Percentiles rank a stretch among this genome's conserved stretches.
Evolutionary conservation across 2,888 invertebrate genomes (phyloP).

Genomic region (Eupithecia centaureata): DNA sequence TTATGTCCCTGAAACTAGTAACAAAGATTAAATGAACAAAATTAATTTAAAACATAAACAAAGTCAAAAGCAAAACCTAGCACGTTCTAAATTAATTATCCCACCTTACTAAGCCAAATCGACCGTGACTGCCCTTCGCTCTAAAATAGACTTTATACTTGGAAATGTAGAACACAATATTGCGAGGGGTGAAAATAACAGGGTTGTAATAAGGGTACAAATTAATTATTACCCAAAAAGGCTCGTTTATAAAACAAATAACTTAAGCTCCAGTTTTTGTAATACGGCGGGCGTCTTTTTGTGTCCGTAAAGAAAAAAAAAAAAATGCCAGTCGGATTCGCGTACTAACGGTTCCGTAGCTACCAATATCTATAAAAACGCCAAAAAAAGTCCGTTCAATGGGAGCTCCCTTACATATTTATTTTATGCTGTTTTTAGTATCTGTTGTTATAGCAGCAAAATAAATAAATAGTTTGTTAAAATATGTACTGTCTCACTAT

Average conservation of each 20-base stretch:
- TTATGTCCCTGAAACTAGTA: background rate
- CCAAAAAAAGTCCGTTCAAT: too few species aligned
- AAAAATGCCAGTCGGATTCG: too few species aligned
- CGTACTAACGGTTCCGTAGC: too few species aligned
- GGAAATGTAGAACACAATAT: conserved; percentile 7
- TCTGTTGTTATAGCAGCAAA: too few species aligned
- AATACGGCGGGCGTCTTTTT: background rate
- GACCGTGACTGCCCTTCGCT: conserved; percentile 6
- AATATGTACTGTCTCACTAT: too few species aligned
- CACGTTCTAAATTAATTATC: conserved; percentile 12
- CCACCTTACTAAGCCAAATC: conserved; percentile 3
- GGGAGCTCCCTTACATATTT: too few species aligned
- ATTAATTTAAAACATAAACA: background rate
- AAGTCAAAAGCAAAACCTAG: conserved; percentile 4
- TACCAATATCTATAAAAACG: too few species aligned
- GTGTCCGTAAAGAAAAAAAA: background rate
- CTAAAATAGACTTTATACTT: conserved; percentile 12
- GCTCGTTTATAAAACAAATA: conserved; percentile 23
- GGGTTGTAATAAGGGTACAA: conserved; percentile 14
- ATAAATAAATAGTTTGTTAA: too few species aligned
- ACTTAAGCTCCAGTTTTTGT: background rate
- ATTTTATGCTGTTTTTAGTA: too few species aligned
- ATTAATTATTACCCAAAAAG: conserved; percentile 14
- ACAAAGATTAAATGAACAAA: background rate
- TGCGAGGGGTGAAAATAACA: background rate